phyloP scores from a whole-genome alignment of 2,797 vertebrate genomes.

The Pteropus rufus region DNA sequence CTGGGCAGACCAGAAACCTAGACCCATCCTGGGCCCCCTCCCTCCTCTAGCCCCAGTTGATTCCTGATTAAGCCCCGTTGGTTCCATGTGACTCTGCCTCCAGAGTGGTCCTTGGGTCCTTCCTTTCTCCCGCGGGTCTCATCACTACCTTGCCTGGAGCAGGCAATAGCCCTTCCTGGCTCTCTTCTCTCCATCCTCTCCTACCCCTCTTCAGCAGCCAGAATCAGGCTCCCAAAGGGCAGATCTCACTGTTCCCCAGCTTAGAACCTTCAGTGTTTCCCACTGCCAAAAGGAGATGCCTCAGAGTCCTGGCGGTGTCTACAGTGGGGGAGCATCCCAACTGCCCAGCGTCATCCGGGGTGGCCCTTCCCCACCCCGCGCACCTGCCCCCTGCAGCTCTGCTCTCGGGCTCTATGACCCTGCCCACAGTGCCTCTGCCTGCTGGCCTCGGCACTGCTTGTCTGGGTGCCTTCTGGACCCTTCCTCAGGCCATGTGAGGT shows the following conservation, averaged over 20 bases:
- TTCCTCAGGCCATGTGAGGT: background rate
- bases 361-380: accelerated
- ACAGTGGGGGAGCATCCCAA: background rate
- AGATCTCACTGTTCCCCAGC: background rate
- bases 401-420: background rate
- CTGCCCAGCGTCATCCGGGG: background rate
- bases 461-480: no score
- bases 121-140: no score
- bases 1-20: background rate
- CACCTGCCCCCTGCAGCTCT: no score
- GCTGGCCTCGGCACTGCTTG: background rate
- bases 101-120: background rate
- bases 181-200: background rate
- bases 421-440: accelerated
- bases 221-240: background rate
- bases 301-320: background rate
- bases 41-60: background rate
- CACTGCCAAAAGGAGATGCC: no score
- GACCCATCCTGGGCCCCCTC: background rate
- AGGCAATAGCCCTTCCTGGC: background rate
- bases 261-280: background rate
- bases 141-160: background rate
- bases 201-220: accelerated
- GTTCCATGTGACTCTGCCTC: background rate
- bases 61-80: background rate